Evolutionary conservation across 2,797 vertebrate genomes (phyloP), one percentile per base, ranked within the genome.

Genomic region (Pseudomugil tenellus): DNA sequence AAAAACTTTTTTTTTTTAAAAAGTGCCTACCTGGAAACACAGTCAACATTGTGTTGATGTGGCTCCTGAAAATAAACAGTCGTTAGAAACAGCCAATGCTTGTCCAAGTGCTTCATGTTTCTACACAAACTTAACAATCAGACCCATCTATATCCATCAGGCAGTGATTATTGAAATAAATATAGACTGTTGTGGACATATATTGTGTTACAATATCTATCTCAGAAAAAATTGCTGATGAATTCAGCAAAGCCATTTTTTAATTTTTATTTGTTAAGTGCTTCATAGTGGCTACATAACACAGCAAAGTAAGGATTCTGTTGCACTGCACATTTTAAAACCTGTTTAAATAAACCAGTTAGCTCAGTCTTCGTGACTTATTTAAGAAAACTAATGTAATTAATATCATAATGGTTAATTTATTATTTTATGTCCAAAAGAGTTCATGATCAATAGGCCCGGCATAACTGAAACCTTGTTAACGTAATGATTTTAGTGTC

Each of bases 41-140:
- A 53, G n/a, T 43, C 25, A 26, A 72, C 62, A 67, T 3, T 84
- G 46, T 63, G 59, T 57, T 70, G 21, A n/a, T 43, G 51, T 58
- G 58, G 28, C 37, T 69, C 59, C 59, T 21, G 58, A 70, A 59
- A 55, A 68, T 78, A 67, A 72, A 73, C 67, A 64, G 60, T 46
- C 79, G 57, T 63, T 55, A 57, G 71, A 70, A 62, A 59, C 70
- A 72, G 62, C 56, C 62, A 72, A 31, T 49, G 29, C 60, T 61
- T 32, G 58, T 52, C 32, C 68, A 63, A 68, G 67, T 28, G 28
- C 37, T 21, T 53, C 53, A 41, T 53, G 25, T 53, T 28, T 29
- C n/a, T 46, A 32, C 63, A 56, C 29, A 12, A 19, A 9, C 28
- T 16, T 28, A 34, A 48, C 16, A 26, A 17, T 25, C 13, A 54